Percentiles rank a stretch among this genome's conserved stretches.
These are phyloP conservation scores for Gavia stellata DNA, from an alignment of 2,113 vertebrate species.

Conservation along the genomic window DNA sequence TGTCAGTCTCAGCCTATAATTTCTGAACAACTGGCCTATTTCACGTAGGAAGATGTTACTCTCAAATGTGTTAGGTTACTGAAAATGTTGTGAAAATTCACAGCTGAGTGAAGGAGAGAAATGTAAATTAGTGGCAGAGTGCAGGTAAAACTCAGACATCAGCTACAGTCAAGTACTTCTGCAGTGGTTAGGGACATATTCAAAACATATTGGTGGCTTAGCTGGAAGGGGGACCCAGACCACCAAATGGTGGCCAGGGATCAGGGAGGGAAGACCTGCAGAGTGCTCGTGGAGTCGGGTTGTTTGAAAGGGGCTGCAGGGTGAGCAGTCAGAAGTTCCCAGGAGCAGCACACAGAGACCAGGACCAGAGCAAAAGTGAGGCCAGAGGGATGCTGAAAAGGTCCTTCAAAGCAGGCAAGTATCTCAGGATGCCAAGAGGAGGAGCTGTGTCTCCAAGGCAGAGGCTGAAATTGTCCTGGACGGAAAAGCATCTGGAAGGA, in stretches of 20 bases:
- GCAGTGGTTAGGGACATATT: rapidly evolving
- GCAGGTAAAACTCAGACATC: background rate
- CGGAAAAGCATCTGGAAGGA: background rate
- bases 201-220: background rate
- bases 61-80: background rate
- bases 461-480: background rate
- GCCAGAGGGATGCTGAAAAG: background rate
- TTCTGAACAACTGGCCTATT: background rate
- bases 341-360: background rate
- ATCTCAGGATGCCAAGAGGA: background rate
- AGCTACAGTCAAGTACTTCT: background rate
- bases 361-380: background rate
- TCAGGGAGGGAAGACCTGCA: background rate
- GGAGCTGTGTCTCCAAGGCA: background rate
- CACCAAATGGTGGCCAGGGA: background rate
- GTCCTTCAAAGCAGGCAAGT: background rate
- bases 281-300: background rate
- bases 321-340: background rate
- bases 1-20: background rate
- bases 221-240: background rate
- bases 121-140: background rate
- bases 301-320: background rate
- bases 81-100: background rate
- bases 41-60: background rate
- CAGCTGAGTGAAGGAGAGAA: background rate